A percentile compares a stretch with the other conserved stretches of the same genome.
phyloP scores from a whole-genome alignment of 2,113 vertebrate genomes.

The Centropus bengalensis region DNA sequence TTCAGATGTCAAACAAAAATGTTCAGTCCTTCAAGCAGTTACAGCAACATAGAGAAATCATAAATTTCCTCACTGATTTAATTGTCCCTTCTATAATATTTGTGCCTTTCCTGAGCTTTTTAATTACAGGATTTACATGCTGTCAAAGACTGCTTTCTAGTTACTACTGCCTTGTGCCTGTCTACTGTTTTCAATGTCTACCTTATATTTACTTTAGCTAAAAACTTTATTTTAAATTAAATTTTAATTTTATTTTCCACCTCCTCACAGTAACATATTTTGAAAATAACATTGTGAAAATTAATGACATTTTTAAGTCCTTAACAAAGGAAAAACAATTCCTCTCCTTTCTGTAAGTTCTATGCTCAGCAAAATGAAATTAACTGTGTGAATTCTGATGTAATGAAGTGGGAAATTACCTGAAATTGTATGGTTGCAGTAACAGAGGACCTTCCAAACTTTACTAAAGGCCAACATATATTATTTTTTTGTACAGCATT shows the following conservation, averaged over 20 bases:
- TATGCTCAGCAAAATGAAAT: neutral
- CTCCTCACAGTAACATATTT: neutral
- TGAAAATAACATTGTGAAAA: neutral
- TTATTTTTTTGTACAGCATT: neutral
- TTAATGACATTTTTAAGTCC: neutral
- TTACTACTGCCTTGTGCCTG: neutral
- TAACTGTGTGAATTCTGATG: neutral
- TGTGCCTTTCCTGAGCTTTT: neutral
- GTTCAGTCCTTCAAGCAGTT: neutral
- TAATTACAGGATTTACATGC: neutral
- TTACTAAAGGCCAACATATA: neutral
- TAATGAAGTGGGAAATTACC: neutral
- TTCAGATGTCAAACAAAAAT: neutral
- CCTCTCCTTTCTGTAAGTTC: neutral
- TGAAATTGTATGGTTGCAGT: neutral
- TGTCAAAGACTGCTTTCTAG: neutral
- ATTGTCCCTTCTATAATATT: neutral
- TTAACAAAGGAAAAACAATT: neutral
- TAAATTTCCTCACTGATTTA: neutral
- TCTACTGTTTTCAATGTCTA: neutral
- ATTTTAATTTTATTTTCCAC: neutral
- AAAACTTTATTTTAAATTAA: conserved; percentile 9
- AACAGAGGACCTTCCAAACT: neutral
- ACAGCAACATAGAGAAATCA: neutral
- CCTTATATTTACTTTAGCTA: neutral